phyloP scores from a whole-genome alignment of 2,888 invertebrate species.

The Brachypalpus laphriformis region DNA sequence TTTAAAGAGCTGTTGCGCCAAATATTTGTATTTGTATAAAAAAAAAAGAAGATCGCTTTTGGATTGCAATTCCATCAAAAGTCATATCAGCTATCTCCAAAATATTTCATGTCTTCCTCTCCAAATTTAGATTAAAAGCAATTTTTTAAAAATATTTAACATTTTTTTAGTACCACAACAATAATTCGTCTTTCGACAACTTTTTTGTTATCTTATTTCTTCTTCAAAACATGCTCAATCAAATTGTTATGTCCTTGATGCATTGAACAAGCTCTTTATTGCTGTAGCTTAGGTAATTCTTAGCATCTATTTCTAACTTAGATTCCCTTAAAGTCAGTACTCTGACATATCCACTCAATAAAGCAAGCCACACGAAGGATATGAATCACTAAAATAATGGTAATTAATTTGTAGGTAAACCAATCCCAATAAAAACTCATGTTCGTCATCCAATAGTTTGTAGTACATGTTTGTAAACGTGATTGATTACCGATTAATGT shows the following conservation, averaged over 20 bases:
- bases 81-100: too few relatives aligned
- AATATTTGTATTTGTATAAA: too few relatives aligned
- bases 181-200: too few relatives aligned
- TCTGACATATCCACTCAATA: conserved; percentile 76
- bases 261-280: conserved; percentile 75
- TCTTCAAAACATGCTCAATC: conserved; percentile 59
- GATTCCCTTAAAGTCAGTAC: conserved; percentile 76
- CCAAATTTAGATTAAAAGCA: too few relatives aligned
- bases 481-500: conserved; percentile 56
- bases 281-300: conserved; percentile 3
- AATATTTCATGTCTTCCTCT: too few relatives aligned
- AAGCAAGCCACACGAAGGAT: conserved; percentile 76
- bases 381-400: conserved; percentile 77
- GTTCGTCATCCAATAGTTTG: conserved; percentile 75
- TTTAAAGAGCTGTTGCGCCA: too few relatives aligned
- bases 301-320: conserved; percentile 71
- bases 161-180: too few relatives aligned
- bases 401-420: conserved; percentile 68
- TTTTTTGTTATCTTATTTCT: too few relatives aligned
- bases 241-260: conserved; percentile 76
- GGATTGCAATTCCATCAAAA: too few relatives aligned
- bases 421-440: conserved; percentile 76
- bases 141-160: too few relatives aligned
- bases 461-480: conserved; percentile 75
- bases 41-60: too few relatives aligned